These are phyloP conservation scores for Ariopsis seemanni DNA, from an alignment of 2,113 vertebrate genomes.

Conservation along the genomic window DNA sequence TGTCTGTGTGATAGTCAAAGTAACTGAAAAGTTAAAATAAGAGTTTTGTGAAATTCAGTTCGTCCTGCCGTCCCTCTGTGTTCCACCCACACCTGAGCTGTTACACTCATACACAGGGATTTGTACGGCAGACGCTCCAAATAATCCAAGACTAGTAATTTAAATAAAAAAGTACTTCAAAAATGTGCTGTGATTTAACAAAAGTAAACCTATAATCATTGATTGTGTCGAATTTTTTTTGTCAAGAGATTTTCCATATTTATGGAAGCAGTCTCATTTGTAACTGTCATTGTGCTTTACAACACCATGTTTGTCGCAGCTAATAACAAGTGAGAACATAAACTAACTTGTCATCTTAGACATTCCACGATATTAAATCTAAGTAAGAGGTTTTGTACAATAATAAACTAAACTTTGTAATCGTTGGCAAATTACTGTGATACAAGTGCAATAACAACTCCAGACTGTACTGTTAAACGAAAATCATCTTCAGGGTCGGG, in stretches of 20 bases:
- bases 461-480: background rate
- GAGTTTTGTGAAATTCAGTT: no score
- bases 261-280: background rate
- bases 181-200: background rate
- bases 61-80: no score
- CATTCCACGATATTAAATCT: background rate
- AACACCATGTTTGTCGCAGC: background rate
- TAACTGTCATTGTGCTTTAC: background rate
- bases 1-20: no score
- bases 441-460: background rate
- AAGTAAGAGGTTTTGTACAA: background rate
- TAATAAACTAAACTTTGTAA: background rate
- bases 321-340: background rate
- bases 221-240: background rate
- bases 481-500: background rate
- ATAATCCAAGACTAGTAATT: background rate
- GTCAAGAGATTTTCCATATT: background rate
- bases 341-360: background rate
- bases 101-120: background rate
- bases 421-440: background rate
- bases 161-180: background rate
- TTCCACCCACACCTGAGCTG: no score
- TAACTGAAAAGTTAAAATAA: no score
- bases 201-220: background rate
- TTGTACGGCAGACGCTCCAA: background rate